These are phyloP conservation scores for Actinostola sp. DNA, from an alignment of 92 coral and sea anemone genomes.

Conservation along the genomic window DNA sequence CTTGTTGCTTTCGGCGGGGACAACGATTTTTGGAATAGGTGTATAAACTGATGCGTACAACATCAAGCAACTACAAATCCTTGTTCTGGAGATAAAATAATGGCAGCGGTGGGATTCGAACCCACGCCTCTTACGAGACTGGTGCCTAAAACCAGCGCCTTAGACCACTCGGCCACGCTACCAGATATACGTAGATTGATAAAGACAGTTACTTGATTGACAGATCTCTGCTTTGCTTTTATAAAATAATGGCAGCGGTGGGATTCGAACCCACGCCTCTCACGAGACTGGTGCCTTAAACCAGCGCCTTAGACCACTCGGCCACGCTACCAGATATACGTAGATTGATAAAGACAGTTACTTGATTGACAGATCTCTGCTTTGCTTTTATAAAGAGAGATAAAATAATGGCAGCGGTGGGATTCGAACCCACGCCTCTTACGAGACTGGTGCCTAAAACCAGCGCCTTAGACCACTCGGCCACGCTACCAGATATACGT, in stretches of 20 bases:
- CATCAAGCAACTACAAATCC: no score
- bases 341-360: no score
- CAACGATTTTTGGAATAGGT: no score
- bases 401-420: slow-evolving; percentile 88
- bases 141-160: slow-evolving; percentile 89
- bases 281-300: slow-evolving; percentile 83
- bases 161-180: slow-evolving; percentile 91
- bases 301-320: slow-evolving; percentile 89
- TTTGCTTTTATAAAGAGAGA: no score
- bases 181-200: no score
- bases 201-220: no score
- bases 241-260: slow-evolving; percentile 87
- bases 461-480: slow-evolving; percentile 89
- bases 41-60: no score
- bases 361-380: no score
- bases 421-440: slow-evolving; percentile 87
- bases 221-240: no score
- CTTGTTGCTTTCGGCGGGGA: no score
- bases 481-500: slow-evolving; percentile 83
- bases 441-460: slow-evolving; percentile 85
- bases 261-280: slow-evolving; percentile 89
- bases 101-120: slow-evolving; percentile 93
- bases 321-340: slow-evolving; percentile 71
- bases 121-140: slow-evolving; percentile 86
- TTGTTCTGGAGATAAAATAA: no score